Evolutionary conservation across 2,888 invertebrate genomes (phyloP), one percentile per base, ranked within the genome.

Genomic region (Julus scandinavius): DNA sequence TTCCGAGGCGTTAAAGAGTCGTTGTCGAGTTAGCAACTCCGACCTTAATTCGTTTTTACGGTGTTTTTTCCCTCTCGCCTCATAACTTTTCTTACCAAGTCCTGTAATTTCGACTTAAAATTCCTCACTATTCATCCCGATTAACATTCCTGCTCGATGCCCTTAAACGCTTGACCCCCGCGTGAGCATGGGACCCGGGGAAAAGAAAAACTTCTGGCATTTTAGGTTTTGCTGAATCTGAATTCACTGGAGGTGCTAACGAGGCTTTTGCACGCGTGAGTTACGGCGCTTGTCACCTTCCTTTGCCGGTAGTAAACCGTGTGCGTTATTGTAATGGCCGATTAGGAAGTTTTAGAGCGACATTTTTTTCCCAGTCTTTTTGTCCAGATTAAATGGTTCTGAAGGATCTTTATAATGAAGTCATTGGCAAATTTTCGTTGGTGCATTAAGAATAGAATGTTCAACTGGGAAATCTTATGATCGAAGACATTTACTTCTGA

Each of bases 71-170:
- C 15, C 58, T 58, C 17, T 58, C 17, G 11, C 7, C 17, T 58
- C 58, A 58, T 58, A 58, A 11, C 58, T 58, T 15, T 58, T 11
- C 58, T 58, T 58, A 4, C 58, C 58, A 15, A 17, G 58, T 58
- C 58, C 58, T 58, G 58, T 58, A 58, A 58, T 58, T 58, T 58
- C 58, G 58, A 58, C 58, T 58, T 58, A 58, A 58, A 58, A 58
- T 58, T 58, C 58, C 58, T 15, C 15, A 17, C 58, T 58, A 58
- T 58, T 58, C 58, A 58, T 58, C 58, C 4, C 58, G 58, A 58
- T 58, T 58, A 58, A 58, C 58, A 58, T 58, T 58, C 58, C 58
- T 58, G 58, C 58, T 58, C 58, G 58, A 15, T 58, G 15, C 58
- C 49, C 49, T 49, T 49, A 49, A 49, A 49, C 49, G 49, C 11